Conservation (phyloP, 2,888 invertebrate species). For the Ochropleura plecta region DNA sequence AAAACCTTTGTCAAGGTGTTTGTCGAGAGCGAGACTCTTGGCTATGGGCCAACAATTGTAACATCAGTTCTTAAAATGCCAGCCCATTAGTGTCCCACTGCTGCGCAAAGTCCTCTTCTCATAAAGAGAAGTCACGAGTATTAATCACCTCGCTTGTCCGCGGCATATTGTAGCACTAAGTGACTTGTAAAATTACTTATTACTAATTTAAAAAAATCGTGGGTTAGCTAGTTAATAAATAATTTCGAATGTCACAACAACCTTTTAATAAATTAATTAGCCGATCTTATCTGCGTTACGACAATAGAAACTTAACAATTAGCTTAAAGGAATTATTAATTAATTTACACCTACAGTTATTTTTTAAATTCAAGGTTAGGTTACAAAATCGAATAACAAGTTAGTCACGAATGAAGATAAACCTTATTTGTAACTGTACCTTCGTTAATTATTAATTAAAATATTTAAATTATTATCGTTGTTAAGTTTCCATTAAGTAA, state of each 20-base stretch:
- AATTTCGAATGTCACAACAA: constrained; percentile 17
- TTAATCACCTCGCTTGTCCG: not conserved
- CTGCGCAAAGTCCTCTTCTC: not conserved
- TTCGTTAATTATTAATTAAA: constrained; percentile 15
- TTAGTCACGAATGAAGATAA: constrained; percentile 55
- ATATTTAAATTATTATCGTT: not conserved
- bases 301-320: constrained; percentile 47
- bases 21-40: not conserved
- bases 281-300: constrained; percentile 35
- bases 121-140: not conserved
- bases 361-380: constrained; percentile 44
- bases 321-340: constrained; percentile 33
- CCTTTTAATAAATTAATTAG: constrained; percentile 35
- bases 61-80: not conserved
- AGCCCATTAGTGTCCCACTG: not conserved
- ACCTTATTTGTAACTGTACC: constrained; percentile 9
- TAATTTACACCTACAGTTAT: constrained; percentile 34
- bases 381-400: constrained; percentile 49
- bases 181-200: not conserved
- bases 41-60: not conserved
- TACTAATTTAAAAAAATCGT: constrained; percentile 19
- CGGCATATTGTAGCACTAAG: not conserved
- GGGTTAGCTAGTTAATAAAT: constrained; percentile 13
- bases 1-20: not conserved
- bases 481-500: not conserved